A percentile compares a stretch with the other conserved stretches of the same genome.
These are phyloP conservation scores for Lithophane leautieri DNA, from an alignment of 2,888 invertebrate genomes.

Conservation along the genomic window DNA sequence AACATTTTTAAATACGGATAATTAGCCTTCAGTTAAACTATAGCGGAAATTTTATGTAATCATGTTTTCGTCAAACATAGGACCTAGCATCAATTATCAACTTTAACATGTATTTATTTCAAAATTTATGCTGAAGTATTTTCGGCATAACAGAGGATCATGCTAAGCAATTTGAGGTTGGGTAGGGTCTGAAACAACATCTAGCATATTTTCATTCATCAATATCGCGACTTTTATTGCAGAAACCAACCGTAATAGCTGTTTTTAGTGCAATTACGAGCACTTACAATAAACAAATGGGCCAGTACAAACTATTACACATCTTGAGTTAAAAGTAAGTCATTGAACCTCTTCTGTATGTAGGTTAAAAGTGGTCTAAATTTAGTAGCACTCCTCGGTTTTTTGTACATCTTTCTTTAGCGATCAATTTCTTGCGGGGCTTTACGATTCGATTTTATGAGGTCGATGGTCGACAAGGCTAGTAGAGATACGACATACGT, in stretches of 20 bases:
- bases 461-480: conserved; percentile 25
- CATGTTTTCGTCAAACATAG: no score
- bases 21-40: neutral
- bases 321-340: conserved; percentile 52
- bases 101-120: no score
- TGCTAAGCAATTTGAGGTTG: no score
- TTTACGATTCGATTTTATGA: conserved; percentile 49
- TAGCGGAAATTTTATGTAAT: no score
- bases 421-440: conserved; percentile 43
- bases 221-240: conserved; percentile 32
- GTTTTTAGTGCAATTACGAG: conserved; percentile 30
- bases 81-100: no score
- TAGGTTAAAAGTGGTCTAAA: conserved; percentile 70
- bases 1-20: no score
- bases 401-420: conserved; percentile 53
- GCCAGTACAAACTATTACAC: conserved; percentile 30
- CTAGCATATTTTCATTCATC: conserved; percentile 3
- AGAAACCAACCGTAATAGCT: neutral
- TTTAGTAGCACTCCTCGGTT: conserved; percentile 65
- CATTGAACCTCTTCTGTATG: conserved; percentile 63
- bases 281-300: conserved; percentile 15
- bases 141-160: no score
- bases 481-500: neutral
- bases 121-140: no score
- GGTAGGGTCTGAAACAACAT: neutral